Conservation (phyloP, 2,113 vertebrate species). For the Pongo abelii region DNA sequence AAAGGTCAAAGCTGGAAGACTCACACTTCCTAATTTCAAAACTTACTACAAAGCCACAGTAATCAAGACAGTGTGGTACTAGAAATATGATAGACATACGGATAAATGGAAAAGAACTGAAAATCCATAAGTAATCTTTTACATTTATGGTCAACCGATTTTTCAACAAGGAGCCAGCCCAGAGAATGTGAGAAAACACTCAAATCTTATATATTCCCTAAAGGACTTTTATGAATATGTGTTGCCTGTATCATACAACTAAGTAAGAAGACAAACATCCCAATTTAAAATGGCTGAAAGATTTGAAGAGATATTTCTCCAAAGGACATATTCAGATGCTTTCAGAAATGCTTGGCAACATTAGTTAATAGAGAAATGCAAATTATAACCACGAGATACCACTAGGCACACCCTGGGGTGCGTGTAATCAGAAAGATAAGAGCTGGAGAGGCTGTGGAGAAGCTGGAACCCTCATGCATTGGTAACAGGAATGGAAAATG, state of each 20-base stretch:
- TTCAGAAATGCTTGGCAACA: neutral
- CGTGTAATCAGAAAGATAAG: rapidly evolving
- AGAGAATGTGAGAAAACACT: neutral
- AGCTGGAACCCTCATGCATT: rapidly evolving
- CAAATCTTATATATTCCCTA: neutral
- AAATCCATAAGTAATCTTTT: neutral
- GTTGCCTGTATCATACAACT: neutral
- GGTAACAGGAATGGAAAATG: rapidly evolving
- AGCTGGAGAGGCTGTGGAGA: rapidly evolving
- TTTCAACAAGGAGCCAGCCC: neutral
- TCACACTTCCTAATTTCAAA: neutral
- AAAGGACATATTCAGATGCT: neutral
- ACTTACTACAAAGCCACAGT: neutral
- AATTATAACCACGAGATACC: neutral
- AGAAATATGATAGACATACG: neutral
- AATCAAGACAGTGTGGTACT: neutral
- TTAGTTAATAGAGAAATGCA: neutral
- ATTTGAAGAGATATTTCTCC: neutral
- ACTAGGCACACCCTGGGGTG: neutral
- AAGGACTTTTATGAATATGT: neutral
- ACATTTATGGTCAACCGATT: rapidly evolving
- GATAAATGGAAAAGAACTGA: neutral
- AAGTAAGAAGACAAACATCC: neutral
- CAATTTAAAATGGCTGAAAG: neutral
- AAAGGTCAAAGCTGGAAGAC: too few relatives aligned